Conservation (phyloP, 2,113 vertebrate species). For the Phyllostomus discolor region DNA sequence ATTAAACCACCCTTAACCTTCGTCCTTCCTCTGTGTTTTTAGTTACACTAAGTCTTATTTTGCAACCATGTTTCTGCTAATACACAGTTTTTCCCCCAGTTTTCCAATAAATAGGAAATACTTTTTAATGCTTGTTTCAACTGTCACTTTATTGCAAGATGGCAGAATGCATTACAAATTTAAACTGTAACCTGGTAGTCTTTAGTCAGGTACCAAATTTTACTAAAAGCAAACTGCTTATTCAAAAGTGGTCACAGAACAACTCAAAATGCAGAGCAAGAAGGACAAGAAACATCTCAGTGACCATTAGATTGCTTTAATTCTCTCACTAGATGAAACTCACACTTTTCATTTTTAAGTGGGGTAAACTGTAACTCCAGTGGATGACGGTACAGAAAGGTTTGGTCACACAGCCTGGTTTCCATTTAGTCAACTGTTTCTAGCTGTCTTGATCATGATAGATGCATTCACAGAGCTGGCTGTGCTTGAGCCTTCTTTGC, state of each 20-base stretch:
- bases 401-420: constrained; percentile 41
- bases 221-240: no score
- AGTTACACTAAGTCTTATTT: not conserved
- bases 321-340: not conserved
- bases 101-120: not conserved
- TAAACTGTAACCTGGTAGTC: not conserved
- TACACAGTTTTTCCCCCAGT: not conserved
- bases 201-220: no score
- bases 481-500: no score
- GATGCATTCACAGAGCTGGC: no score
- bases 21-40: not conserved
- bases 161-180: constrained; percentile 9
- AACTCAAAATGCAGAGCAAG: constrained; percentile 15
- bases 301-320: not conserved
- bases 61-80: not conserved
- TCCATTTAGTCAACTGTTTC: not conserved
- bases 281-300: constrained; percentile 5
- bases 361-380: constrained; percentile 1
- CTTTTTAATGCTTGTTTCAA: constrained; percentile 24
- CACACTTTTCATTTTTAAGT: constrained; percentile 20
- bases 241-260: not conserved
- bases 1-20: not conserved
- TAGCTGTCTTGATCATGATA: no score
- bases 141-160: constrained; percentile 42
- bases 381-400: not conserved